A percentile compares a stretch with the other conserved stretches of the same genome.
Evolutionary conservation across 1,140 invertebrate species (phyloP).

Genomic region (Oedothorax gibbosus): DNA sequence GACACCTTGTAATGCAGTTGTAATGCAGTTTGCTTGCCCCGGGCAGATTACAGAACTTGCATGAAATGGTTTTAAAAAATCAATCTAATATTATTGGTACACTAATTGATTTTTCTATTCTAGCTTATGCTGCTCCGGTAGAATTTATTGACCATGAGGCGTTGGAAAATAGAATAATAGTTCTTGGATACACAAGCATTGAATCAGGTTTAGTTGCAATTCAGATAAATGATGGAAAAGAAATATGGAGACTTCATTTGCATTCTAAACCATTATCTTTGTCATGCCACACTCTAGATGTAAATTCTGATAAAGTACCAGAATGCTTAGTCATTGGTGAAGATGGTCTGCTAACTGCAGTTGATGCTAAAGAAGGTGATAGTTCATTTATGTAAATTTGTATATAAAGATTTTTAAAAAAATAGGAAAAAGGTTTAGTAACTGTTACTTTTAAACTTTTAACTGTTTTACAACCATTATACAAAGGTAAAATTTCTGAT

Average conservation of each 20-base stretch:
- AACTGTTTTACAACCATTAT: not conserved
- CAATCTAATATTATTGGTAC: no score
- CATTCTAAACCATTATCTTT: constrained; percentile 30
- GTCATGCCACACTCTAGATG: constrained; percentile 23
- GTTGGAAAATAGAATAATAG: not conserved
- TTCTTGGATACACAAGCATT: constrained; percentile 29
- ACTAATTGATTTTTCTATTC: constrained; percentile 5
- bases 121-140: constrained; percentile 42
- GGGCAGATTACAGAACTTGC: no score
- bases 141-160: constrained; percentile 14
- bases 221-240: constrained; percentile 36
- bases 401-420: no score
- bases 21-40: no score
- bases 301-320: constrained; percentile 39
- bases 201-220: constrained; percentile 41
- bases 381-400: not conserved
- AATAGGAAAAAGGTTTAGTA: no score
- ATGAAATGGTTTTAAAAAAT: no score
- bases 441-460: not conserved
- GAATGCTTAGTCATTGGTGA: constrained; percentile 54
- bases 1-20: no score
- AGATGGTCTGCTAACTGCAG: constrained; percentile 35
- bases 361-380: constrained; percentile 45
- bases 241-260: constrained; percentile 35
- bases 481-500: not conserved